Evolutionary conservation across 2,888 invertebrate species (phyloP).

Genomic region (Lapara coniferarum): DNA sequence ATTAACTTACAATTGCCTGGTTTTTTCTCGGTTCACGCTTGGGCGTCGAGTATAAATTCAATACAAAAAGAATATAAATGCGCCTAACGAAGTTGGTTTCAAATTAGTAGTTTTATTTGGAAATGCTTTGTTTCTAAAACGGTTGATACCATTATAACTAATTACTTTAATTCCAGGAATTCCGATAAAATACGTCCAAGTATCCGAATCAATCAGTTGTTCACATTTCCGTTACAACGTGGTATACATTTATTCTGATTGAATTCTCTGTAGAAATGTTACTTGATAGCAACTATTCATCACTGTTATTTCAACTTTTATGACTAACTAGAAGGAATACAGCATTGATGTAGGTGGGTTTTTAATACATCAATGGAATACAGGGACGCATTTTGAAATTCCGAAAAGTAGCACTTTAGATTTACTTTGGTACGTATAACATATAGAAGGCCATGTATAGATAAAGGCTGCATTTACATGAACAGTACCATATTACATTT

Average conservation of each 20-base stretch:
- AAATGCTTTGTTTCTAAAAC: neutral
- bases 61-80: neutral
- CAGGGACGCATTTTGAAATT: neutral
- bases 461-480: slow-evolving; percentile 36
- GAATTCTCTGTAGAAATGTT: neutral
- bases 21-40: slow-evolving; percentile 2
- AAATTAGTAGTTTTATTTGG: neutral
- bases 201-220: neutral
- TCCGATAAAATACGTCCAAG: neutral
- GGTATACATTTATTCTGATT: neutral
- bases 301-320: neutral
- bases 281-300: neutral
- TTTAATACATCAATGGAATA: too few species aligned
- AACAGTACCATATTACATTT: slow-evolving; percentile 47
- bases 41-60: neutral
- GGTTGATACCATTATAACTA: neutral
- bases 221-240: neutral
- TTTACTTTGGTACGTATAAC: neutral
- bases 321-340: neutral
- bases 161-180: neutral
- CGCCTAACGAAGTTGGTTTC: neutral
- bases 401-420: neutral
- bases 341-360: too few species aligned
- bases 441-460: slow-evolving; percentile 2
- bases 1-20: slow-evolving; percentile 34